Base-by-base conservation (phyloP, 2,113 vertebrate species). In the Megaceryle maxima region DNA sequence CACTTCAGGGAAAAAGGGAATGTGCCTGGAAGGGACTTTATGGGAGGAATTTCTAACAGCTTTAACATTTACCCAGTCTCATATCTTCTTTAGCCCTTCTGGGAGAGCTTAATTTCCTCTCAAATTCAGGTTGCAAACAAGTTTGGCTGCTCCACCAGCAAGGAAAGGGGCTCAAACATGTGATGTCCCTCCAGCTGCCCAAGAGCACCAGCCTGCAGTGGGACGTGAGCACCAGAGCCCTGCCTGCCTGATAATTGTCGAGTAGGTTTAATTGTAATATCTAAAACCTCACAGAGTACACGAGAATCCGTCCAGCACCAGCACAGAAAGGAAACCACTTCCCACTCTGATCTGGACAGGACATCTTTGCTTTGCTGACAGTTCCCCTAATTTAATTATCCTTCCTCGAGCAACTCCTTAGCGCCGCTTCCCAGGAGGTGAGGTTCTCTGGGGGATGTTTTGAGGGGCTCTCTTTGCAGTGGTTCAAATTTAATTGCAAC, bases 71-170 rank as follows among this genome's bases (percentile, higher is more conserved):
- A 97, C 57, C 26, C 70, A 26, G 25, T 68, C 73, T 62, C 41
- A 8, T 29, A 28, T 35, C 81, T 78, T 69, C 92, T 83, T 90
- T 60, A 87, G 83, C n/a, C 76, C 91, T 85, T 60, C 59, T 37
- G 92, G 90, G 92, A 95, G 83, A 91, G 70, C 62, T 94, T 87
- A 85, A 85, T 92, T 94, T 90, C 75, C 90, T 92, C 88, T 84
- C 86, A 96, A 91, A 95, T 88, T 83, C 82, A 57, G 80, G 89
- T 84, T 88, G 95, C 81, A 79, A 69, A 88, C 74, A 96, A 90
- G 80, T 92, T 86, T 66, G 75, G 83, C 76, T 56, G 75, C 90
- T 94, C 92, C 84, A 72, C 74, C 72, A 87, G 88, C 18, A 48
- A 22, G 66, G 78, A 64, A 94, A 72, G 79, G 2, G 14, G 12